phyloP scores from a whole-genome alignment of 2,113 vertebrate species.

The Chlorodrepanis virens region DNA sequence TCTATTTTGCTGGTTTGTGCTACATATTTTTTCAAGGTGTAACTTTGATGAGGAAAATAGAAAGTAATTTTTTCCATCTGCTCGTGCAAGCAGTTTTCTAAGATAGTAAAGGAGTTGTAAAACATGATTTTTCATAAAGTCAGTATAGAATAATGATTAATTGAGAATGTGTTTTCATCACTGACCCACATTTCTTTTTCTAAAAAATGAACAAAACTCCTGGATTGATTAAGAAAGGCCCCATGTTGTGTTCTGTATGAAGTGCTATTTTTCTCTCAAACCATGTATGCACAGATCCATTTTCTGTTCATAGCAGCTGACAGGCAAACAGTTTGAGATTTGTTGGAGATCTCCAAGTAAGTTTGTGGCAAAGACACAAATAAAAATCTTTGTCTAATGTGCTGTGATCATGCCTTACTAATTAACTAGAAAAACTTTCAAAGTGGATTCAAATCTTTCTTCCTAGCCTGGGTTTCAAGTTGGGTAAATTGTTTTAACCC shows the following conservation, averaged over 20 bases:
- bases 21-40: background rate
- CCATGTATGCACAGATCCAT: background rate
- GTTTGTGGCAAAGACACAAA: background rate
- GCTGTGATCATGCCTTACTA: background rate
- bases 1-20: background rate
- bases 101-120: background rate
- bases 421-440: background rate
- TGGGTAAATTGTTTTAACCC: background rate
- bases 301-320: background rate
- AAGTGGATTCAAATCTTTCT: background rate
- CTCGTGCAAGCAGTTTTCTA: background rate
- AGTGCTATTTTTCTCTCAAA: background rate
- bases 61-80: background rate
- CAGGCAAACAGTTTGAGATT: background rate
- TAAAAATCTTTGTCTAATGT: background rate
- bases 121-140: background rate
- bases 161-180: background rate
- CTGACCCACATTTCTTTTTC: background rate
- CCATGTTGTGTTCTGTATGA: background rate
- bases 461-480: background rate
- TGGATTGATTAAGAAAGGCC: background rate
- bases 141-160: background rate
- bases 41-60: background rate
- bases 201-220: background rate
- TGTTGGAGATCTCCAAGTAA: background rate